Conservation (phyloP, 1,140 invertebrate species). For the Brachionus asplanchnoidis region DNA sequence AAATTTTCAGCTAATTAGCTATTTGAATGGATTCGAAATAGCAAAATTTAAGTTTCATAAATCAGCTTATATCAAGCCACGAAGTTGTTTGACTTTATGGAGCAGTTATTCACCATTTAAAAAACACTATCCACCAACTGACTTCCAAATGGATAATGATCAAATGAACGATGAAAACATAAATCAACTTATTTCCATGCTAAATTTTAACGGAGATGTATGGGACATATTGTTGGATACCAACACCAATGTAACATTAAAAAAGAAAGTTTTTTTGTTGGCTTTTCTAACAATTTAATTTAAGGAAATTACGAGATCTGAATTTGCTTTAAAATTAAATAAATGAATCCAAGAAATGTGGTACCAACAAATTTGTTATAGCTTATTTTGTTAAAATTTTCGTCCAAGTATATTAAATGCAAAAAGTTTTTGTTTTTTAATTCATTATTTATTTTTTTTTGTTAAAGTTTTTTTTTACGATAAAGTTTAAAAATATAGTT, state of each 20-base stretch:
- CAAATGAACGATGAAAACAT: neutral
- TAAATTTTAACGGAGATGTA: neutral
- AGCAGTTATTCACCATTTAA: neutral
- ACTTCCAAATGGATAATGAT: neutral
- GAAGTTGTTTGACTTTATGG: neutral
- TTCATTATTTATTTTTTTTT: neutral
- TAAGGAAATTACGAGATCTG: slow-evolving; percentile 1
- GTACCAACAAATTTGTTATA: neutral
- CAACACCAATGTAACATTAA: neutral
- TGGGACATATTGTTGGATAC: neutral
- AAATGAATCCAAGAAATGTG: neutral
- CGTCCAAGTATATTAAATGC: no score
- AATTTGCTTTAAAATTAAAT: neutral
- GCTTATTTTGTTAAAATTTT: neutral
- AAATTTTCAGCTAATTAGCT: slow-evolving; percentile 15
- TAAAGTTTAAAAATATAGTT: neutral
- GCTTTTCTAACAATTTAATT: neutral
- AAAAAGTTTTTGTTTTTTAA: neutral
- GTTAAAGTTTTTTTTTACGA: no score
- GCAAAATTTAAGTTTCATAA: neutral
- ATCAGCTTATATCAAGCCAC: neutral
- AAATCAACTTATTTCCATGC: neutral
- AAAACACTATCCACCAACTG: slow-evolving; percentile 11
- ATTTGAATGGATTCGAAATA: slow-evolving; percentile 3
- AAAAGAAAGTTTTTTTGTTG: neutral